Conservation (phyloP, 64 coral and sea anemone species). For the Montipora capricornis region DNA sequence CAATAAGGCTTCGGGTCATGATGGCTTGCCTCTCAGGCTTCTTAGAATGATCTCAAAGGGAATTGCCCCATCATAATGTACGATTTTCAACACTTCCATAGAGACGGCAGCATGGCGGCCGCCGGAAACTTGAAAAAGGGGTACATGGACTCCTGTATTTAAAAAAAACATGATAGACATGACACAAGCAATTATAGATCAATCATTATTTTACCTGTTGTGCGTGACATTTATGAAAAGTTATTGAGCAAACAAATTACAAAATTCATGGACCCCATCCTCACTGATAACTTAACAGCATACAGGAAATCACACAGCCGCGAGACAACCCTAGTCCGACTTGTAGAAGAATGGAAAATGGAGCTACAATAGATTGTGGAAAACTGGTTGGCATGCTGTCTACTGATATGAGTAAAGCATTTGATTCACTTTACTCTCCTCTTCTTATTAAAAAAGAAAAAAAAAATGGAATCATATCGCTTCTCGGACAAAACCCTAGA, state of each 20-base stretch:
- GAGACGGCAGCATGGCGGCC: not conserved
- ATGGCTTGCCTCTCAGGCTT: constrained; percentile 6
- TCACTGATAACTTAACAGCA: too few relatives aligned
- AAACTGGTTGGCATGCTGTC: too few relatives aligned
- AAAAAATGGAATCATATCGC: too few relatives aligned
- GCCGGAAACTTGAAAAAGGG: not conserved
- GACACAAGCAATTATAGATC: not conserved
- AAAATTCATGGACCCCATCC: not conserved
- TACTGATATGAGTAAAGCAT: too few relatives aligned
- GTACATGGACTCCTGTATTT: not conserved
- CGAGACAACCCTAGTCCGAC: too few relatives aligned
- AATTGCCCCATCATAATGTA: not conserved
- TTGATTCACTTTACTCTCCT: too few relatives aligned
- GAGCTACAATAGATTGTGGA: too few relatives aligned
- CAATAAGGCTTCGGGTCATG: not conserved
- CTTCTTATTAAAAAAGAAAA: too few relatives aligned
- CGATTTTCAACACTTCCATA: not conserved
- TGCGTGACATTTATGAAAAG: not conserved
- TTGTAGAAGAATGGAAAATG: too few relatives aligned
- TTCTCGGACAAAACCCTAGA: too few relatives aligned
- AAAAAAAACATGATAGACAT: not conserved
- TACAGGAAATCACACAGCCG: too few relatives aligned
- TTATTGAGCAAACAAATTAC: constrained; percentile 7
- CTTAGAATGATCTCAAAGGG: constrained; percentile 10
- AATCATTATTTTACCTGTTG: not conserved